Evolutionary conservation across 2,113 vertebrate species (phyloP).

Genomic region (Antechinus stuartii): DNA sequence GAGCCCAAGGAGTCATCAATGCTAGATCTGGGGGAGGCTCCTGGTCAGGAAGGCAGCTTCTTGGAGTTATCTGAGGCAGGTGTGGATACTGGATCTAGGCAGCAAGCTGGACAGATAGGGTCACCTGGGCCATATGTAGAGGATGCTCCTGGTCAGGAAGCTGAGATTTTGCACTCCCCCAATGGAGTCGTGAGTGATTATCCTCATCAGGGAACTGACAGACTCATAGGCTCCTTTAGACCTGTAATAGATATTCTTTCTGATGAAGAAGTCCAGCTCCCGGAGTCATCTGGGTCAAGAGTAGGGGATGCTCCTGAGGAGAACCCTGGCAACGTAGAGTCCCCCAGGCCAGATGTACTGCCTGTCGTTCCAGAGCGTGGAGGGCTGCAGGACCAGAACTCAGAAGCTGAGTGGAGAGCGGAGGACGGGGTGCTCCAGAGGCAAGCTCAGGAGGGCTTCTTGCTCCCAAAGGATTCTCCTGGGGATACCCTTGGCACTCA

Average conservation of each 20-base stretch:
- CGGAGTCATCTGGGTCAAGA: background rate
- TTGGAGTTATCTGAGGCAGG: background rate
- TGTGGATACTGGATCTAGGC: background rate
- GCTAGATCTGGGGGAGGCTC: background rate
- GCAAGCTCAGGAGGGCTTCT: background rate
- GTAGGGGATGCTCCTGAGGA: background rate
- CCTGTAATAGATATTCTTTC: background rate
- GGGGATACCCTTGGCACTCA: background rate
- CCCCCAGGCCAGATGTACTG: background rate
- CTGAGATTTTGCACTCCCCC: background rate
- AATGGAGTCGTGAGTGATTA: background rate
- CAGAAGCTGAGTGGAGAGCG: rapidly evolving
- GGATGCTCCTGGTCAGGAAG: background rate
- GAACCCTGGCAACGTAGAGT: background rate
- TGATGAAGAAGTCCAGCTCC: background rate
- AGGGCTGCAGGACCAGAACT: background rate
- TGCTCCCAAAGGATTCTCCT: background rate
- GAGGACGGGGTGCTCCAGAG: background rate
- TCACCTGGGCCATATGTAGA: background rate
- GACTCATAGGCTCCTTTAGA: background rate
- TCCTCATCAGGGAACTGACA: background rate
- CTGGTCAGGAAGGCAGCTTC: background rate
- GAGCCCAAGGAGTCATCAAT: no score
- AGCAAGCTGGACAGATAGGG: no score
- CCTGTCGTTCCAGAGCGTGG: background rate